These are phyloP conservation scores for Erebia palarica DNA, from an alignment of 2,888 invertebrate genomes.

Conservation along the genomic window DNA sequence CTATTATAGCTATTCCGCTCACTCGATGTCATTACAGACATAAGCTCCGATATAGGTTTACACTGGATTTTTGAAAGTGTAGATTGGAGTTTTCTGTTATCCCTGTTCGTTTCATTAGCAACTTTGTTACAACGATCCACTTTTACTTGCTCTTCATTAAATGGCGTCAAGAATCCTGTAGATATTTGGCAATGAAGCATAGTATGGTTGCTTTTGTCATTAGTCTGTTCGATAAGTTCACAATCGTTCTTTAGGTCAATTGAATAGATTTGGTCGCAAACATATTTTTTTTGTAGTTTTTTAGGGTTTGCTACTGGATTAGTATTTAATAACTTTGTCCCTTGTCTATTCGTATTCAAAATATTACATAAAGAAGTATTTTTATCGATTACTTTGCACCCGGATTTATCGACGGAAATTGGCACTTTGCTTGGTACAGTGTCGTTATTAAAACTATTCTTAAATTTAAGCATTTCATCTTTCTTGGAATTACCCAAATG, in stretches of 20 bases:
- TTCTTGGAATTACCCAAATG: background rate
- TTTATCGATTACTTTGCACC: background rate
- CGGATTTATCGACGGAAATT: background rate
- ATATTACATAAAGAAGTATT: constrained; percentile 4
- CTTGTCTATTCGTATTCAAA: constrained; percentile 30
- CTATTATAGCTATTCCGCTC: constrained; percentile 14
- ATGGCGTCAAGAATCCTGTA: constrained; percentile 55
- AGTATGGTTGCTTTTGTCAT: background rate
- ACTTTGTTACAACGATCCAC: background rate
- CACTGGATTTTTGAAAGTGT: constrained; percentile 66
- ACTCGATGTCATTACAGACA: constrained; percentile 50
- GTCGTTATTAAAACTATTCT: background rate
- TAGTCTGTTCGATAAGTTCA: background rate
- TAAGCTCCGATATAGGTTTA: constrained; percentile 67
- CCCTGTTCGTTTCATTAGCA: constrained; percentile 1
- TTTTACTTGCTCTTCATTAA: constrained; percentile 4
- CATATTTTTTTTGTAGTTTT: constrained; percentile 61
- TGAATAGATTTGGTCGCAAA: background rate
- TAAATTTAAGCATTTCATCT: background rate
- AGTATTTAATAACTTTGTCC: constrained; percentile 53
- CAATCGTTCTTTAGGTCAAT: background rate
- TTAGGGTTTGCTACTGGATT: constrained; percentile 73
- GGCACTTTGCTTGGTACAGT: background rate
- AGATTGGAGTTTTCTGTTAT: background rate
- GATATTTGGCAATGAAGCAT: constrained; percentile 59